Conservation (phyloP, 2,888 invertebrate genomes). For the Dryococelus australis region DNA sequence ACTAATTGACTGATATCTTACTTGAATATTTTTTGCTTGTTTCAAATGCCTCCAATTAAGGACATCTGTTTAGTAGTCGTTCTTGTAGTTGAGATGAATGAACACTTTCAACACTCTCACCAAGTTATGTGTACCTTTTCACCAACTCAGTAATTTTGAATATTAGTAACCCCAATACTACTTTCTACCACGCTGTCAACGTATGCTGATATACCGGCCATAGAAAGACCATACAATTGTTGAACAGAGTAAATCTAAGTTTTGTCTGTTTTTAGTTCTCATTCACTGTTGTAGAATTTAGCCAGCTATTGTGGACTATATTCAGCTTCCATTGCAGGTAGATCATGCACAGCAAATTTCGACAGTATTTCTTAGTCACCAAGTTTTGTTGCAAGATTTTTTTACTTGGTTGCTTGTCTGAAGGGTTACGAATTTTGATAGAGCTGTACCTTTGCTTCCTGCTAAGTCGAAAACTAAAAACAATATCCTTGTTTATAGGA, state of each 20-base stretch:
- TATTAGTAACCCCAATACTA: background rate
- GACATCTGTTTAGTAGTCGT: slow-evolving; percentile 26
- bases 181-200: background rate
- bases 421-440: background rate
- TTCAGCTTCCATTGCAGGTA: slow-evolving; percentile 20
- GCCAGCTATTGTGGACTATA: background rate
- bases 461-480: background rate
- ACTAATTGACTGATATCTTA: background rate
- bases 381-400: slow-evolving; percentile 5
- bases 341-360: background rate
- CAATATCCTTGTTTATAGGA: background rate
- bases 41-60: slow-evolving; percentile 17
- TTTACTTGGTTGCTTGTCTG: background rate
- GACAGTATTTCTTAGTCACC: background rate
- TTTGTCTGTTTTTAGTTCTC: background rate
- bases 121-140: background rate
- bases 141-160: background rate
- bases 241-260: background rate
- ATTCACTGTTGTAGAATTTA: background rate
- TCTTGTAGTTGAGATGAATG: no score
- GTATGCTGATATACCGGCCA: background rate
- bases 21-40: background rate
- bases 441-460: background rate
- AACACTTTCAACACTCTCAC: background rate
- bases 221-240: background rate